Conservation (phyloP, 2,888 invertebrate genomes). For the Drosophila recens region DNA sequence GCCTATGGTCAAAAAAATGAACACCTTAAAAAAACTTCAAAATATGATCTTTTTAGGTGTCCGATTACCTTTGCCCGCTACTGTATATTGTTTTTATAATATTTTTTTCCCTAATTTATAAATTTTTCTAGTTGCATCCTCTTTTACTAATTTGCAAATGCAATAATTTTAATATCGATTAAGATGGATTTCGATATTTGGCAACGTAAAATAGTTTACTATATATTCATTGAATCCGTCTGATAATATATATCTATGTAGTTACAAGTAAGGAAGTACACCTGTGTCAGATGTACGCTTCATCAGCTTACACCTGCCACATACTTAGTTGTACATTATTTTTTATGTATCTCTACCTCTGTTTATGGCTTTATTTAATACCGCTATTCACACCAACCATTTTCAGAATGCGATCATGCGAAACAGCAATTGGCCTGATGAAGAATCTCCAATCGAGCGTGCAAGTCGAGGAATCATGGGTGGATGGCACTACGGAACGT, state of each 20-base stretch:
- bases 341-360: background rate
- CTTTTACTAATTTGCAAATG: no score
- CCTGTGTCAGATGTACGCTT: slow-evolving; percentile 31
- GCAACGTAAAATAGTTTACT: background rate
- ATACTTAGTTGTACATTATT: background rate
- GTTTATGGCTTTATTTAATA: slow-evolving; percentile 21
- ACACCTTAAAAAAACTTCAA: no score
- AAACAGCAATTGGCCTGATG: slow-evolving; percentile 95
- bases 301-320: slow-evolving; percentile 16
- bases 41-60: no score
- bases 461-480: slow-evolving; percentile 94
- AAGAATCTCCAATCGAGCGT: slow-evolving; percentile 95
- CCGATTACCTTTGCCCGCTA: no score
- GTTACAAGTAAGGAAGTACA: background rate
- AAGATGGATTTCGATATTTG: no score
- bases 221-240: background rate
- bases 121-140: no score
- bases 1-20: no score
- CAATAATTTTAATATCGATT: no score
- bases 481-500: slow-evolving; percentile 93
- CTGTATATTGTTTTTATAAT: no score
- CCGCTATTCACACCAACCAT: slow-evolving; percentile 32
- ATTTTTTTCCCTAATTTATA: no score
- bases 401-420: slow-evolving; percentile 93
- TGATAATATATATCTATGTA: background rate